These are phyloP conservation scores for Drosophila nigromelanica DNA, from an alignment of 1,140 invertebrate genomes.

Conservation along the genomic window DNA sequence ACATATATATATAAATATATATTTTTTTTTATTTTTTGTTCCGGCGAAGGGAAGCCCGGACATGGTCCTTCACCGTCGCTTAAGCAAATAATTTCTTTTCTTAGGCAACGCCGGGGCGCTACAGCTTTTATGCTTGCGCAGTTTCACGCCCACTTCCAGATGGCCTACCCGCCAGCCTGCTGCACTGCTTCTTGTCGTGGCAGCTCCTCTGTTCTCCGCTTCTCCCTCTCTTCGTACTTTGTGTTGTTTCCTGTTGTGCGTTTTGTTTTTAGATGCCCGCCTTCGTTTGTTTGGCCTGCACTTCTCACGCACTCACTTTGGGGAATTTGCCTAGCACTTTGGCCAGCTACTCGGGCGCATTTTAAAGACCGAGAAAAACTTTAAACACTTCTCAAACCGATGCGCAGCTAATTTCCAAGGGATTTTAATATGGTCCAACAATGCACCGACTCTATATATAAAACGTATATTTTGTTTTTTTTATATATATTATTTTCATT, in stretches of 20 bases:
- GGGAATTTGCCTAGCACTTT: conserved; percentile 69
- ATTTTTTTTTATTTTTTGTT: not conserved
- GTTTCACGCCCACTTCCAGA: conserved; percentile 12
- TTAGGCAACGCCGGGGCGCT: conserved; percentile 48
- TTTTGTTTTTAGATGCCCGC: conserved; percentile 62
- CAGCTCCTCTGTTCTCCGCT: not conserved
- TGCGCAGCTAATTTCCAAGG: not conserved
- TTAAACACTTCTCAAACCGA: not conserved
- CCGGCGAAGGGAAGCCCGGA: conserved; percentile 53
- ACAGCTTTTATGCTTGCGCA: conserved; percentile 64
- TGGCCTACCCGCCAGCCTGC: not conserved
- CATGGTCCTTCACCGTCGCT: conserved; percentile 70
- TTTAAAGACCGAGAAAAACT: conserved; percentile 39
- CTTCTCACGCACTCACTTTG: conserved; percentile 68
- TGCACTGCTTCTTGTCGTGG: not conserved
- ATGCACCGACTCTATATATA: not conserved
- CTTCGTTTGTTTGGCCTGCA: conserved; percentile 66
- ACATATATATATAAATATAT: not conserved
- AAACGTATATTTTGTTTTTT: not conserved
- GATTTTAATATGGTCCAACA: not conserved
- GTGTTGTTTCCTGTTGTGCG: conserved; percentile 61
- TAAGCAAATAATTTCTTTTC: conserved; percentile 80
- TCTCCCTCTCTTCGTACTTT: not conserved
- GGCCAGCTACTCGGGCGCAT: conserved; percentile 27
- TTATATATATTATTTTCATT: too few species aligned